Conservation (phyloP, 2,797 vertebrate species). For the Pteropus rufus region DNA sequence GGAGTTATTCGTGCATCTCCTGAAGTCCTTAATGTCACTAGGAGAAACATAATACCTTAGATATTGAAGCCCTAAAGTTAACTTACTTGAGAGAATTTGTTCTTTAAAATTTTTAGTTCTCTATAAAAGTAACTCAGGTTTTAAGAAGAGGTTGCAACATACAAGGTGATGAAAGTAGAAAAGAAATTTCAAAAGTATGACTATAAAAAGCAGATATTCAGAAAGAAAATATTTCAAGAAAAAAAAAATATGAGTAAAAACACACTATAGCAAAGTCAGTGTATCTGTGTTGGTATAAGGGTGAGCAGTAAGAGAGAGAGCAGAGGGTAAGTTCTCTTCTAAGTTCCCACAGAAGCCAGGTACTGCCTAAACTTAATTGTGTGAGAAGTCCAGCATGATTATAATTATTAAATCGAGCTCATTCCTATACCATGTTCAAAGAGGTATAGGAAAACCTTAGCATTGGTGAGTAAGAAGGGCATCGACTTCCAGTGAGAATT, state of each 20-base stretch:
- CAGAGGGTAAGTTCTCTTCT: background rate
- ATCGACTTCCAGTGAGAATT: background rate
- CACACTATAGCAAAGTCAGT: background rate
- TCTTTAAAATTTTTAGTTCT: background rate
- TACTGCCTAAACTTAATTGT: background rate
- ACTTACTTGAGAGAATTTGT: background rate
- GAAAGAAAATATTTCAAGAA: conserved; percentile 6
- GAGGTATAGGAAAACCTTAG: background rate
- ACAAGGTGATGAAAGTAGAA: background rate
- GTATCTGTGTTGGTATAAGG: background rate
- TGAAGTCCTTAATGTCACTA: background rate
- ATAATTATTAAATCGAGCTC: background rate
- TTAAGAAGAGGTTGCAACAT: background rate
- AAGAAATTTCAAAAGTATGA: background rate
- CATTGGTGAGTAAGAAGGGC: background rate
- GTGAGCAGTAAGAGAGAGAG: background rate
- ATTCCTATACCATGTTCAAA: background rate
- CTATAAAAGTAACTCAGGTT: background rate
- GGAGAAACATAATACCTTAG: background rate
- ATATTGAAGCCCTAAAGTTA: background rate
- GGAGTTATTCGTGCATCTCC: background rate
- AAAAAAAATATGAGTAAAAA: background rate
- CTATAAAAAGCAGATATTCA: background rate
- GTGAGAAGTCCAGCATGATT: background rate
- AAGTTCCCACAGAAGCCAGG: background rate